A percentile compares a stretch with the other conserved stretches of the same genome.
phyloP scores from a whole-genome alignment of 2,113 vertebrate species.

The Formicarius rufipectus region DNA sequence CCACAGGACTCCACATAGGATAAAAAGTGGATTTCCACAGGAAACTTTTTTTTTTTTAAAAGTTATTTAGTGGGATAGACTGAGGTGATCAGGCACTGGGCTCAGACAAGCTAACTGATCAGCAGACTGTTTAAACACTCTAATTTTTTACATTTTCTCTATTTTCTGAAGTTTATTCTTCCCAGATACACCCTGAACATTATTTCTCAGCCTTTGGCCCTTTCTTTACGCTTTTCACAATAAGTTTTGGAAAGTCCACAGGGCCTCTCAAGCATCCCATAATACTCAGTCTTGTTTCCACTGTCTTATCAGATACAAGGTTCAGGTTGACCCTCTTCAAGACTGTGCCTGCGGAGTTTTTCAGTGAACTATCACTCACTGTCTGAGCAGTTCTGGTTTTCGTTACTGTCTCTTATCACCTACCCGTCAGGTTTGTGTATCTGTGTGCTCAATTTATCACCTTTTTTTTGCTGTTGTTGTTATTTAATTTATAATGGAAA shows the following conservation, averaged over 20 bases:
- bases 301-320: neutral
- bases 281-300: neutral
- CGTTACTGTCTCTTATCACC: neutral
- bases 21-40: neutral
- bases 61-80: neutral
- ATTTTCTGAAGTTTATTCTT: neutral
- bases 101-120: neutral
- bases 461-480: neutral
- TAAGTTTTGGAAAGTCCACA: neutral
- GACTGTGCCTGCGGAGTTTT: neutral
- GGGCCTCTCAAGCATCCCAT: neutral
- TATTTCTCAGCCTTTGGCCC: neutral
- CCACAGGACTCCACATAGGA: neutral
- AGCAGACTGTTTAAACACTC: neutral
- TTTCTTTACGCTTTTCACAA: neutral
- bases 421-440: neutral
- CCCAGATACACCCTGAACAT: neutral
- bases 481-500: neutral
- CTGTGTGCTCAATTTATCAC: neutral
- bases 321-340: neutral
- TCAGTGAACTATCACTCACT: neutral
- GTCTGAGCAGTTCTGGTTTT: neutral
- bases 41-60: neutral
- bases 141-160: neutral
- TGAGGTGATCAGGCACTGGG: neutral